These are phyloP conservation scores for Trididemnum clinides DNA, from an alignment of 23 tunicate species.

Conservation along the genomic window DNA sequence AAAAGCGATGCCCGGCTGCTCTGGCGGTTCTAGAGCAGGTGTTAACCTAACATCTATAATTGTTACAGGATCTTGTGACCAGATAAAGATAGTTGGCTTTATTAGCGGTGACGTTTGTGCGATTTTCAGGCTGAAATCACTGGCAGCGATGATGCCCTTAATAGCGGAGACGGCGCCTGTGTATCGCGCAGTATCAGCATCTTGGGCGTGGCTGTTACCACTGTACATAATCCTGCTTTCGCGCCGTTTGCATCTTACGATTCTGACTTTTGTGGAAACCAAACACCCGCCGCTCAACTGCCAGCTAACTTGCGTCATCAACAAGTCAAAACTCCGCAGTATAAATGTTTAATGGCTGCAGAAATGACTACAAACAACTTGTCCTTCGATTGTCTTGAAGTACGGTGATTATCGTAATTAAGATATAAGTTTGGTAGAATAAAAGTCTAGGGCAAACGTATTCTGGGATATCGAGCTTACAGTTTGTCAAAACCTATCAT, in stretches of 20 bases:
- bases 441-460: no score
- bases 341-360: constrained; percentile 55
- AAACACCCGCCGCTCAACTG: constrained; percentile 29
- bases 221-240: constrained; percentile 82
- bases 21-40: no score
- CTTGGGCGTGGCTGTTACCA: constrained; percentile 62
- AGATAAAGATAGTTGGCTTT: no score
- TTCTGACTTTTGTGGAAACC: constrained; percentile 32
- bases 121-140: constrained; percentile 49
- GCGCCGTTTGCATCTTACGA: constrained; percentile 88
- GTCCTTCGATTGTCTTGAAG: constrained; percentile 52
- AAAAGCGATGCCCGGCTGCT: no score
- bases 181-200: constrained; percentile 44
- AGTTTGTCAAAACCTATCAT: no score
- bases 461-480: no score
- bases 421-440: no score
- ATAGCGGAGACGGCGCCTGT: constrained; percentile 18
- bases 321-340: constrained; percentile 63
- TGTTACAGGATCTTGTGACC: no score
- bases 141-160: constrained; percentile 19
- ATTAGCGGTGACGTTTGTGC: no score
- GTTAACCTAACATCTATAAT: no score
- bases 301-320: constrained; percentile 59
- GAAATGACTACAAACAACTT: constrained; percentile 37
- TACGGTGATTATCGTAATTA: no score